Conservation (phyloP, 1,140 invertebrate species). For the Drosophila navojoa region DNA sequence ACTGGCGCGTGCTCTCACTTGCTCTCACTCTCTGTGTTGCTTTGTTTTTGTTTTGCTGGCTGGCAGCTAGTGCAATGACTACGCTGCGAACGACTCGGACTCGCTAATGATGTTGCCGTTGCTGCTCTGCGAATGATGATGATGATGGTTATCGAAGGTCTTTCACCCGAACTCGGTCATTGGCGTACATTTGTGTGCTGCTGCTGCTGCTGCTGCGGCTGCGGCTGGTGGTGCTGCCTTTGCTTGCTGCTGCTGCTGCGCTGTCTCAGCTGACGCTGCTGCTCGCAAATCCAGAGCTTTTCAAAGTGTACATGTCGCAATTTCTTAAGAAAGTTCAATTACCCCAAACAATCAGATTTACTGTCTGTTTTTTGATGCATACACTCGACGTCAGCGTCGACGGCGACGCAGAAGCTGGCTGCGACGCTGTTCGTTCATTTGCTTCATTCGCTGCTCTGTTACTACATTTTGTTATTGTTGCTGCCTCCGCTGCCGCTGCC, state of each 20-base stretch:
- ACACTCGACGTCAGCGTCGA: slow-evolving; percentile 64
- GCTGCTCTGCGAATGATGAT: slow-evolving; percentile 79
- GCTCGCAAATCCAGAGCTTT: slow-evolving; percentile 84
- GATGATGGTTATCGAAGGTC: slow-evolving; percentile 84
- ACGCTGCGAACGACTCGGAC: slow-evolving; percentile 58
- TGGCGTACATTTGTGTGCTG: slow-evolving; percentile 83
- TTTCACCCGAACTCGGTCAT: slow-evolving; percentile 84
- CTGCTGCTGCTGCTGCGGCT: slow-evolving; percentile 46
- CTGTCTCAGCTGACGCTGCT: slow-evolving; percentile 51
- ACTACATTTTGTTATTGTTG: slow-evolving; percentile 41
- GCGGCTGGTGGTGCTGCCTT: slow-evolving; percentile 33
- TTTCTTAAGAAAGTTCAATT: slow-evolving; percentile 84
- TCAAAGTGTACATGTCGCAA: slow-evolving; percentile 84
- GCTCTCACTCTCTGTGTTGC: slow-evolving; percentile 21
- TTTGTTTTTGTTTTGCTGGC: slow-evolving; percentile 78
- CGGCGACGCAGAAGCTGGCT: slow-evolving; percentile 10
- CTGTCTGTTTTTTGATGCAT: slow-evolving; percentile 83
- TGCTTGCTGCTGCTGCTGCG: slow-evolving; percentile 56
- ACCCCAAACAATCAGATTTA: slow-evolving; percentile 84
- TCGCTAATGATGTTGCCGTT: slow-evolving; percentile 71
- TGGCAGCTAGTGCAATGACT: slow-evolving; percentile 64
- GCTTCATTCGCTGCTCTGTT: slow-evolving; percentile 48
- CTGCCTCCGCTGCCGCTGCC: slow-evolving; percentile 19
- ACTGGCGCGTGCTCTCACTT: slow-evolving; percentile 21
- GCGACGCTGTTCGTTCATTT: slow-evolving; percentile 65